Conservation (phyloP, 1,140 invertebrate genomes). For the Zaprionus inermis region DNA sequence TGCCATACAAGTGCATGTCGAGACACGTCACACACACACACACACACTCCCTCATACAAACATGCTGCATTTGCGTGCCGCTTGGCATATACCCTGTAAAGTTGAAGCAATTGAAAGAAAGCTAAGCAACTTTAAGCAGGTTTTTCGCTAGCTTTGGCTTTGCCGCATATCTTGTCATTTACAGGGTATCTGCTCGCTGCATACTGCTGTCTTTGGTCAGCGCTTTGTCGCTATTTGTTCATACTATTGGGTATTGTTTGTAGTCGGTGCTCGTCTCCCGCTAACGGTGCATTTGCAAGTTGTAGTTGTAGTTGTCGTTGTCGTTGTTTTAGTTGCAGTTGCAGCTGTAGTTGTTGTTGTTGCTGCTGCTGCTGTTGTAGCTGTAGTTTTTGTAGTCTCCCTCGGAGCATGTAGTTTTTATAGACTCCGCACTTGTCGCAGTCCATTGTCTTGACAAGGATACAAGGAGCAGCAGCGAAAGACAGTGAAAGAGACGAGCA, state of each 20-base stretch:
- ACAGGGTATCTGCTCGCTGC: not conserved
- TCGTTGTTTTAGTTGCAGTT: slow-evolving; percentile 16
- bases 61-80: slow-evolving; percentile 56
- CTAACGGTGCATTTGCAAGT: slow-evolving; percentile 50
- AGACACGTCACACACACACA: slow-evolving; percentile 8
- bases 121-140: no score
- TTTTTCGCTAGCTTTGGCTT: no score
- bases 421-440: slow-evolving; percentile 77
- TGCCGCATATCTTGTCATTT: no score
- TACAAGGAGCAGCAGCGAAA: not conserved
- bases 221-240: not conserved
- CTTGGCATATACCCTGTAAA: slow-evolving; percentile 49
- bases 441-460: slow-evolving; percentile 71
- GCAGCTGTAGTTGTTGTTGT: slow-evolving; percentile 65
- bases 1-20: slow-evolving; percentile 39
- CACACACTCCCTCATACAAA: slow-evolving; percentile 5
- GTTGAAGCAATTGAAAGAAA: not conserved
- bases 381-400: slow-evolving; percentile 65
- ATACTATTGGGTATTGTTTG: slow-evolving; percentile 12
- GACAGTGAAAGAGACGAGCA: not conserved
- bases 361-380: slow-evolving; percentile 22
- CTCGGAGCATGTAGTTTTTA: slow-evolving; percentile 57
- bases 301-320: slow-evolving; percentile 75
- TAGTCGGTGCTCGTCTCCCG: not conserved
- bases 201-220: no score